Evolutionary conservation across 2,888 invertebrate species (phyloP), one percentile per base, ranked within the genome.

Genomic region (Drosophila pseudotalamancana): DNA sequence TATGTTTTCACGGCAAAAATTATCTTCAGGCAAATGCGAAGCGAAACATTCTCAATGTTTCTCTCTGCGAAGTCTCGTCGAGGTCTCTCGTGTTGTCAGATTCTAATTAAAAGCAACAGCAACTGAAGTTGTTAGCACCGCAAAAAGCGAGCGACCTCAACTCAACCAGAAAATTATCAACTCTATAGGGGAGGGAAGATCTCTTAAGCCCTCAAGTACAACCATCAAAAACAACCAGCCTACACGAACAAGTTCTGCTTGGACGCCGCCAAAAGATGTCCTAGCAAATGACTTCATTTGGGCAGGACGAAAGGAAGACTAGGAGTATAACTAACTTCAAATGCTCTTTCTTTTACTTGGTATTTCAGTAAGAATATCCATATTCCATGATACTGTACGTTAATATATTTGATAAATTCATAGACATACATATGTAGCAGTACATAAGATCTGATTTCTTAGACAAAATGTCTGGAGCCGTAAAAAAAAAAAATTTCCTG

Each of bases 1-100:
- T 84, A 83, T 83, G 83, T 87, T 83, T 87, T 83, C 83, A 83
- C 83, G 82, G 82, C 74, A 66, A 62, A 72, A 84, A 84, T 84
- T 69, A 77, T 80, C 65, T 68, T 57, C 34, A 69, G 49, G 35
- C 35, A 16, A 35, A 23, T 32, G 19, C 21, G 14, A 32, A 18
- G 21, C 37, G n/a, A 25, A 31, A n/a, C n/a, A n/a, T n/a, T n/a
- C n/a, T n/a, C n/a, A n/a, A n/a, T n/a, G n/a, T n/a, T n/a, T n/a
- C 32, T 39, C 21, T 18, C 8, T 55, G 42, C 11, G 12, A 27
- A 34, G 27, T 19, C 18, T 39, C 21, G 27, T 34, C 55, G 59
- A 49, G 67, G 48, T 53, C 43, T 63, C 51, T 65, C 61, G 57
- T 79, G 65, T 65, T 74, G 37, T 72, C 87, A 80, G 75, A 84